These are phyloP conservation scores for Rhea pennata DNA, from an alignment of 2,113 vertebrate genomes.

Conservation along the genomic window DNA sequence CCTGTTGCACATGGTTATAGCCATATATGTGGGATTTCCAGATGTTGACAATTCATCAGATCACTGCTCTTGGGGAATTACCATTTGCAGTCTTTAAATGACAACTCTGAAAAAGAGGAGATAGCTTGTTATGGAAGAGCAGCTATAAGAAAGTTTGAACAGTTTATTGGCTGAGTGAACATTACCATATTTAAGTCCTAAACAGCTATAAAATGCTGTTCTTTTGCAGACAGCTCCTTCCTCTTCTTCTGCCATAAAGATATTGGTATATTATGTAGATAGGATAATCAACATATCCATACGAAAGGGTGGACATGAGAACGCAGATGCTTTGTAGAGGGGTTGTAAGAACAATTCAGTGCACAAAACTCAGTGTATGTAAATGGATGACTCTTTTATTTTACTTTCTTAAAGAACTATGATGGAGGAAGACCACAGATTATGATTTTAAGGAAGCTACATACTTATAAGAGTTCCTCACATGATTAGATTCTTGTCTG, in stretches of 20 bases:
- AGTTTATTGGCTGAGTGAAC: background rate
- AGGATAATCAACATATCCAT: background rate
- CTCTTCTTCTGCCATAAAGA: background rate
- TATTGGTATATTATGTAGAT: background rate
- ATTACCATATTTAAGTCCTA: background rate
- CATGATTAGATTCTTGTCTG: background rate
- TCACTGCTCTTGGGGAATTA: background rate
- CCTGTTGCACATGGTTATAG: background rate
- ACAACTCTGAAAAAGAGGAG: background rate
- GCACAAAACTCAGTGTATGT: background rate
- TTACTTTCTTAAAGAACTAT: background rate
- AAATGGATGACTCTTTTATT: background rate
- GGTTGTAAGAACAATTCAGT: background rate
- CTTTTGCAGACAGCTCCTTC: background rate
- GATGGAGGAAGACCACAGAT: background rate
- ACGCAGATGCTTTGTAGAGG: background rate
- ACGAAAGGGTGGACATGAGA: background rate
- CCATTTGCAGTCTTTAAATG: background rate
- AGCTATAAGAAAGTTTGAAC: background rate
- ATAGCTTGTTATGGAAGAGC: background rate
- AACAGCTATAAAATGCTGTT: background rate
- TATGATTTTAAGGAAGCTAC: background rate
- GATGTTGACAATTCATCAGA: background rate
- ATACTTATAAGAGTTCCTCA: background rate
- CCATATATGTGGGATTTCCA: background rate